These are phyloP conservation scores for Podilymbus podiceps DNA, from an alignment of 2,113 vertebrate genomes.

Conservation along the genomic window DNA sequence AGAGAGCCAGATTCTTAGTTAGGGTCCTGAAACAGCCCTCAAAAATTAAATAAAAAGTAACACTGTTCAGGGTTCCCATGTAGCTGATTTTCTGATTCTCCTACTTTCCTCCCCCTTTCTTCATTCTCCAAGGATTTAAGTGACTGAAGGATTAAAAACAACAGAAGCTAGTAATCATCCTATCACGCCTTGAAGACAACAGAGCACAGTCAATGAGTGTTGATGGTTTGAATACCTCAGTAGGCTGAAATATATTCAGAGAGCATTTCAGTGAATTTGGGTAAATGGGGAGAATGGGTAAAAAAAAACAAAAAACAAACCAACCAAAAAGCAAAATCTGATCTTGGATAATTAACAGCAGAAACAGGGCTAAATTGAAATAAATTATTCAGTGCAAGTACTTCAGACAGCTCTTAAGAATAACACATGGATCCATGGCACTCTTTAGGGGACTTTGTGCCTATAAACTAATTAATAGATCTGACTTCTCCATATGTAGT, in stretches of 20 bases:
- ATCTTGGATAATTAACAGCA: conserved; percentile 62
- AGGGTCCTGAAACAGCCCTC: neutral
- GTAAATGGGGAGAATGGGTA: neutral
- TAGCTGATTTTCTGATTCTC: neutral
- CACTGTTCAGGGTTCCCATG: neutral
- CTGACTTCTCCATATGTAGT: conserved; percentile 64
- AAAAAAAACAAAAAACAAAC: neutral
- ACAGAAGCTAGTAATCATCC: conserved; percentile 1
- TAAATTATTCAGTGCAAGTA: conserved; percentile 69
- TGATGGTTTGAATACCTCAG: neutral
- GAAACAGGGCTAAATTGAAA: conserved; percentile 51
- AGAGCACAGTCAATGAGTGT: neutral
- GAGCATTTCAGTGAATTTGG: neutral
- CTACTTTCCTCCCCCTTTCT: neutral
- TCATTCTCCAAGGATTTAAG: neutral
- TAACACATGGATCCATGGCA: conserved; percentile 64
- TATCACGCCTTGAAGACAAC: neutral
- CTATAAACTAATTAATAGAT: conserved; percentile 70
- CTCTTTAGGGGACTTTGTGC: conserved; percentile 55
- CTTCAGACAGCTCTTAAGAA: conserved; percentile 64
- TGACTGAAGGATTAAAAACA: conserved; percentile 21
- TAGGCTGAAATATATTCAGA: conserved; percentile 17
- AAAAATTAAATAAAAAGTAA: neutral
- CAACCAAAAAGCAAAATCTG: conserved; percentile 16
- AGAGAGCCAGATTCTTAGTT: neutral